Evolutionary conservation across 2,113 vertebrate genomes (phyloP).

Genomic region (Phyllopteryx taeniolatus): DNA sequence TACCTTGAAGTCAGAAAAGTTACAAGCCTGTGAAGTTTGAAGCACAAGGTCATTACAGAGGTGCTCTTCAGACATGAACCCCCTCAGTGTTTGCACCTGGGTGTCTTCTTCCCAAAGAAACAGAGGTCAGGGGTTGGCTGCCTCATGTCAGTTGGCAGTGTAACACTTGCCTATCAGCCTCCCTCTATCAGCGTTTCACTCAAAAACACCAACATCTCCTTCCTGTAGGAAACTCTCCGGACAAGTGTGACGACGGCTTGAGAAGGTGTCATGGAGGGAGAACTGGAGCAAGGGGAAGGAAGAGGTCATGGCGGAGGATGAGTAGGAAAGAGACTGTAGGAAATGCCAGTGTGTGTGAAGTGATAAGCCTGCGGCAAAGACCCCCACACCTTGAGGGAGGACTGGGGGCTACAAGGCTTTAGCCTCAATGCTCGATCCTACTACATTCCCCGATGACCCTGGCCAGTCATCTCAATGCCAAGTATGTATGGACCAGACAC

Average conservation of each 20-base stretch:
- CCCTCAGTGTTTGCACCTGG: slow-evolving; percentile 31
- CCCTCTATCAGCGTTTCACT: slow-evolving; percentile 57
- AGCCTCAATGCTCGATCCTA: slow-evolving; percentile 39
- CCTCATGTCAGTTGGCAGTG: slow-evolving; percentile 65
- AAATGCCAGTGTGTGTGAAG: slow-evolving; percentile 63
- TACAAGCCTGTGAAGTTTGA: slow-evolving; percentile 9
- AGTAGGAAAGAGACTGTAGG: slow-evolving; percentile 24
- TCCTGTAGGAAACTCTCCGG: slow-evolving; percentile 61
- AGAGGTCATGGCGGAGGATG: slow-evolving; percentile 22
- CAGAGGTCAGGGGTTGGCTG: slow-evolving; percentile 64
- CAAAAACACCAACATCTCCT: slow-evolving; percentile 57
- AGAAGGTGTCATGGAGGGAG: slow-evolving; percentile 39
- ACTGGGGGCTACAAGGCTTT: slow-evolving; percentile 54
- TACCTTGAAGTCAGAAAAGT: neutral
- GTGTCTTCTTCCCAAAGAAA: slow-evolving; percentile 60
- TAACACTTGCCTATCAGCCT: slow-evolving; percentile 65
- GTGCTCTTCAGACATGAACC: slow-evolving; percentile 22
- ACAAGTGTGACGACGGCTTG: slow-evolving; percentile 59
- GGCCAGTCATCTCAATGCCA: slow-evolving; percentile 10
- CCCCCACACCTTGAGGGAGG: slow-evolving; percentile 37
- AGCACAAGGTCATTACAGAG: slow-evolving; percentile 12
- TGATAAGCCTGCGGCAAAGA: slow-evolving; percentile 54
- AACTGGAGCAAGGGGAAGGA: slow-evolving; percentile 23
- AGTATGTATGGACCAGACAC: slow-evolving; percentile 8
- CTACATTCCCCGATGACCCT: slow-evolving; percentile 40